These are phyloP conservation scores for Parotocinclus haroldoi DNA, from an alignment of 2,797 vertebrate species.

Conservation along the genomic window DNA sequence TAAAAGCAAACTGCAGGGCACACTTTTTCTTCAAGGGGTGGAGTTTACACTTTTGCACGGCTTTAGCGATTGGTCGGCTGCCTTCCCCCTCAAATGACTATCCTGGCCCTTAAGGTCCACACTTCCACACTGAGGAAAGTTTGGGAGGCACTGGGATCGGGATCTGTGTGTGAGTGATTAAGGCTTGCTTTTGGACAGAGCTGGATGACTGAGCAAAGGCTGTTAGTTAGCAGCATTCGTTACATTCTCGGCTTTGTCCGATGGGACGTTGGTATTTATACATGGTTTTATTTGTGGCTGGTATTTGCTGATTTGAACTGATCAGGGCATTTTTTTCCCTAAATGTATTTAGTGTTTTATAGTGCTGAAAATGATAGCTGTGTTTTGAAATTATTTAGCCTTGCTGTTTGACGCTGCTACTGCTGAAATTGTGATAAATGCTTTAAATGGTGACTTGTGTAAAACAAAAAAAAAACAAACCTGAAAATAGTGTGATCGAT, in stretches of 20 bases:
- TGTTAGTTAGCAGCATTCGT: slow-evolving; percentile 17
- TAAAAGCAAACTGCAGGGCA: slow-evolving; percentile 57
- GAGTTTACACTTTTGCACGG: slow-evolving; percentile 50
- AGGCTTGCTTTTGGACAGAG: slow-evolving; percentile 47
- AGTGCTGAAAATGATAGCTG: too few species aligned
- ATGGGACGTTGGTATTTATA: too few species aligned
- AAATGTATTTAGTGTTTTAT: not conserved
- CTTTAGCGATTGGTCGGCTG: slow-evolving; percentile 54
- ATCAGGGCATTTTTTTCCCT: not conserved
- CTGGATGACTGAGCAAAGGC: slow-evolving; percentile 12
- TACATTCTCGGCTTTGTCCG: too few species aligned
- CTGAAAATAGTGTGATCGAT: too few species aligned
- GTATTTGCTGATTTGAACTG: not conserved
- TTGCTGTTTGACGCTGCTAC: too few species aligned
- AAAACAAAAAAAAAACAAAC: too few species aligned
- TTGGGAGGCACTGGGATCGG: slow-evolving; percentile 53
- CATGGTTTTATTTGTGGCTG: not conserved
- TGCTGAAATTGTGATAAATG: too few species aligned
- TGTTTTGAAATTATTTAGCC: too few species aligned
- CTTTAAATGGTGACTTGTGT: too few species aligned
- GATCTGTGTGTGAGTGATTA: slow-evolving; percentile 60
- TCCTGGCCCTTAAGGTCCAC: slow-evolving; percentile 58
- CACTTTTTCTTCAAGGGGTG: slow-evolving; percentile 46
- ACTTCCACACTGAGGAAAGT: slow-evolving; percentile 55
- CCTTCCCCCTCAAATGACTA: slow-evolving; percentile 48